Evolutionary conservation across 2,113 vertebrate species (phyloP).

Genomic region (Cavia aperea): DNA sequence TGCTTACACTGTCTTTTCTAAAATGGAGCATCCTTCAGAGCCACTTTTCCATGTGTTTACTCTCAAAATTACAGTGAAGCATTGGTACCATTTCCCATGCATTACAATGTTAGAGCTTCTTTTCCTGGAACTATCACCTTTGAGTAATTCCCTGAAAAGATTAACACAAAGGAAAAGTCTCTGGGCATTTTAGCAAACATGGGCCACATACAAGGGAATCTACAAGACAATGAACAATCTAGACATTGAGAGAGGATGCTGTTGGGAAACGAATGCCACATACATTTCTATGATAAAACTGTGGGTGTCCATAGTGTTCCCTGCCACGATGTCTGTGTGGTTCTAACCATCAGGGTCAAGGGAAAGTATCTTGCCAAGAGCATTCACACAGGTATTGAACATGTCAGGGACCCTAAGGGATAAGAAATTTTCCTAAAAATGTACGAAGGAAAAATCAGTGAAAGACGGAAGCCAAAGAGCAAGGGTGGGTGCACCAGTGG

Average conservation of each 20-base stretch:
- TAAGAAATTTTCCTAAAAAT: conserved; percentile 90
- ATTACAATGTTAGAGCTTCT: not conserved
- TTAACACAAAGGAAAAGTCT: conserved; percentile 88
- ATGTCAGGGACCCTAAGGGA: conserved; percentile 90
- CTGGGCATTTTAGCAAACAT: conserved; percentile 86
- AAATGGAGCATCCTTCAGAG: not conserved
- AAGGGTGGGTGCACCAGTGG: conserved; percentile 82
- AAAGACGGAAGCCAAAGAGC: conserved; percentile 84
- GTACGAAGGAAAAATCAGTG: conserved; percentile 84
- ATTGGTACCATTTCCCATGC: not conserved
- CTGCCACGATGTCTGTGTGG: conserved; percentile 84
- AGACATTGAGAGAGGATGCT: conserved; percentile 87
- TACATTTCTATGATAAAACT: conserved; percentile 88
- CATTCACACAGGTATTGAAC: conserved; percentile 89
- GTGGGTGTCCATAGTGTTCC: conserved; percentile 84
- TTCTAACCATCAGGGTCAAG: conserved; percentile 90
- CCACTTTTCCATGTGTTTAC: not conserved
- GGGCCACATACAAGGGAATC: conserved; percentile 85
- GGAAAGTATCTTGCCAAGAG: conserved; percentile 89
- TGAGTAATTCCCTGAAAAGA: conserved; percentile 84
- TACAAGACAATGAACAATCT: conserved; percentile 90
- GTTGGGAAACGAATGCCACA: conserved; percentile 88
- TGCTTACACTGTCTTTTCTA: not conserved
- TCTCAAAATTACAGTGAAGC: not conserved
- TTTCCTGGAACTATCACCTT: not conserved